phyloP scores from a whole-genome alignment of 2,888 invertebrate species.

The Phoronis australis region DNA sequence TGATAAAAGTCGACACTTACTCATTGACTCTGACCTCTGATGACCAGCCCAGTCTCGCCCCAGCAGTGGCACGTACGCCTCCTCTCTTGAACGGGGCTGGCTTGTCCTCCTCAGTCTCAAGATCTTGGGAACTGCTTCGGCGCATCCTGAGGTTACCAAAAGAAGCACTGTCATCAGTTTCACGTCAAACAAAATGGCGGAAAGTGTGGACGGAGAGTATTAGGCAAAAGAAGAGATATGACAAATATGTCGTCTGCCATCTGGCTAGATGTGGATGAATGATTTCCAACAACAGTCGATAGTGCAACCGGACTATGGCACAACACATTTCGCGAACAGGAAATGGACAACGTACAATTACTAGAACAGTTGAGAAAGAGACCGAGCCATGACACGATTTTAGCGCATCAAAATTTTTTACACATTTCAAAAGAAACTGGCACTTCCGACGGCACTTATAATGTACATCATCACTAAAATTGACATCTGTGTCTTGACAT shows the following conservation, averaged over 20 bases:
- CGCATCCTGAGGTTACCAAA: too few relatives aligned
- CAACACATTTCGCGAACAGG: background rate
- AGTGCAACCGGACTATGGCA: background rate
- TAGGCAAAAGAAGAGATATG: too few relatives aligned
- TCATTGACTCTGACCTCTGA: constrained; percentile 53
- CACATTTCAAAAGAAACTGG: background rate
- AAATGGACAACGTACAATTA: background rate
- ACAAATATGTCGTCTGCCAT: background rate
- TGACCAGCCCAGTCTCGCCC: constrained; percentile 63
- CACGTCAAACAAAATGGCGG: too few relatives aligned
- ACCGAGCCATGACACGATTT: background rate
- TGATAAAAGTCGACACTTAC: too few relatives aligned
- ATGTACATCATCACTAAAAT: too few relatives aligned
- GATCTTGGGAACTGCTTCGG: constrained; percentile 56
- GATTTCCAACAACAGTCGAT: background rate
- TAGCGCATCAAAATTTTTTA: background rate
- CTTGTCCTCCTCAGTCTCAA: constrained; percentile 38
- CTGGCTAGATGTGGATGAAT: too few relatives aligned
- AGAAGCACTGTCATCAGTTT: too few relatives aligned
- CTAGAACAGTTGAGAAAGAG: background rate
- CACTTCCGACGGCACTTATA: too few relatives aligned
- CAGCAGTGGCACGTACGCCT: constrained; percentile 69
- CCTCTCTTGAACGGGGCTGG: constrained; percentile 60
- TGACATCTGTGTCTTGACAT: too few relatives aligned
- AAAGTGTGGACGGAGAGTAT: too few relatives aligned